Evolutionary conservation across 35 echinoderm and acorn worm genomes (phyloP).

Genomic region (Apostichopus parvimensis): DNA sequence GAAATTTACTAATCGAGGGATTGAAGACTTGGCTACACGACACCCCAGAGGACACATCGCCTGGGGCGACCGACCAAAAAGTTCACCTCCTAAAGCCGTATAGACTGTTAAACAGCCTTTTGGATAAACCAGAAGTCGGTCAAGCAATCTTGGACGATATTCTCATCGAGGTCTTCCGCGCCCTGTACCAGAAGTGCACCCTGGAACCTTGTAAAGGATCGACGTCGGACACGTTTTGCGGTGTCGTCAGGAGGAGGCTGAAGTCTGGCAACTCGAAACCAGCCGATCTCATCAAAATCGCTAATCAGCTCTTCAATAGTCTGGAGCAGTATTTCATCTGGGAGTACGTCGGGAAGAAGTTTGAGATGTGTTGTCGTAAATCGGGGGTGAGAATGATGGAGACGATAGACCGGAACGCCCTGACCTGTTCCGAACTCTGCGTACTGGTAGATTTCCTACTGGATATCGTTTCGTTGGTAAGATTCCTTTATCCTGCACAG

Average conservation of each 20-base stretch:
- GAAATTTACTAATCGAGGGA: slow-evolving; percentile 71
- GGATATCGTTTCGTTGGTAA: slow-evolving; percentile 93
- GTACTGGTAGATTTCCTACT: slow-evolving; percentile 90
- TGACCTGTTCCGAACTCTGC: slow-evolving; percentile 85
- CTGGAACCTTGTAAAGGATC: background rate
- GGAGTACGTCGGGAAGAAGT: slow-evolving; percentile 90
- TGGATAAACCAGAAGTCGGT: slow-evolving; percentile 93
- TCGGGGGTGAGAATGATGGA: slow-evolving; percentile 41
- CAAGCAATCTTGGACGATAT: slow-evolving; percentile 88
- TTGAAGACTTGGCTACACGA: slow-evolving; percentile 80
- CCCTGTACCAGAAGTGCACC: slow-evolving; percentile 84
- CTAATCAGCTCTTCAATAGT: slow-evolving; percentile 87
- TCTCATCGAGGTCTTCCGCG: slow-evolving; percentile 90
- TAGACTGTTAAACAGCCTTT: slow-evolving; percentile 90
- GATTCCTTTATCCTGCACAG: background rate
- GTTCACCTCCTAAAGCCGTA: slow-evolving; percentile 75
- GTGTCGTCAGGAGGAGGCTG: slow-evolving; percentile 30
- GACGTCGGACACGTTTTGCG: slow-evolving; percentile 44
- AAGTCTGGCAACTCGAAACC: slow-evolving; percentile 50
- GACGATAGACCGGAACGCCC: slow-evolving; percentile 6
- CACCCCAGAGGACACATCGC: slow-evolving; percentile 52
- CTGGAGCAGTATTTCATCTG: slow-evolving; percentile 98
- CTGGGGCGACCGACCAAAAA: slow-evolving; percentile 60
- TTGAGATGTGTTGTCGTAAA: slow-evolving; percentile 89
- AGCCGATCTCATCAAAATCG: slow-evolving; percentile 91